Percentiles rank a stretch among this genome's conserved stretches.
Evolutionary conservation across 1,140 invertebrate genomes (phyloP).

Genomic region (Holotrichia oblita): DNA sequence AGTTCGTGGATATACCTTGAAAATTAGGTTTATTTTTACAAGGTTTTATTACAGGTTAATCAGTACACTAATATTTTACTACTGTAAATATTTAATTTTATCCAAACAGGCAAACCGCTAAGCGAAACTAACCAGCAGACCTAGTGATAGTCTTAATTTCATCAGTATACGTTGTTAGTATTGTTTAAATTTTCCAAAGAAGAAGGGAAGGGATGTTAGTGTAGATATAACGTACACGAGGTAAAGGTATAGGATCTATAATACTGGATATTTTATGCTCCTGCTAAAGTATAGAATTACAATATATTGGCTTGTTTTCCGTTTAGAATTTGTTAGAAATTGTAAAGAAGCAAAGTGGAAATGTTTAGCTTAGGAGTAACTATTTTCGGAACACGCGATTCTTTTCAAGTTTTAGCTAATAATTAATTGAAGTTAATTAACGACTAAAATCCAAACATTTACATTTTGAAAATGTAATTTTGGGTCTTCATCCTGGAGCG

Average conservation of each 20-base stretch:
- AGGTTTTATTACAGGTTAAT: slow-evolving; percentile 17
- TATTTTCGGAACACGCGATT: not conserved
- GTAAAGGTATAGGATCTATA: not conserved
- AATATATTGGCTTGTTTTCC: slow-evolving; percentile 2
- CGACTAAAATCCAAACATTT: slow-evolving; percentile 3
- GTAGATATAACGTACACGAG: not conserved
- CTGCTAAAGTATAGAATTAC: slow-evolving; percentile 5
- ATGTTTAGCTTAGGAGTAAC: not conserved
- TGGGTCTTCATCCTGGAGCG: not conserved
- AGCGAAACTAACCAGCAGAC: slow-evolving; percentile 6
- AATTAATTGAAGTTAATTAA: slow-evolving; percentile 11
- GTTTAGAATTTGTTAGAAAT: not conserved
- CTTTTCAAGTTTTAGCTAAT: not conserved
- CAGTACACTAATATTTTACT: slow-evolving; percentile 21
- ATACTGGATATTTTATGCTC: not conserved
- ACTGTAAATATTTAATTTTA: slow-evolving; percentile 18
- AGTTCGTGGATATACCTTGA: slow-evolving; percentile 4
- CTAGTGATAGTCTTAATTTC: not conserved
- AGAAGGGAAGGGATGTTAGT: no score
- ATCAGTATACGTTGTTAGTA: slow-evolving; percentile 12
- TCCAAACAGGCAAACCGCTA: slow-evolving; percentile 3
- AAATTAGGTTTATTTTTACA: slow-evolving; percentile 9
- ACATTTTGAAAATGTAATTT: not conserved
- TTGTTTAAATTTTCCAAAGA: not conserved
- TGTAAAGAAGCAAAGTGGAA: slow-evolving; percentile 2